Conservation (phyloP, 2,113 vertebrate species). For the Aspiorhynchus laticeps region DNA sequence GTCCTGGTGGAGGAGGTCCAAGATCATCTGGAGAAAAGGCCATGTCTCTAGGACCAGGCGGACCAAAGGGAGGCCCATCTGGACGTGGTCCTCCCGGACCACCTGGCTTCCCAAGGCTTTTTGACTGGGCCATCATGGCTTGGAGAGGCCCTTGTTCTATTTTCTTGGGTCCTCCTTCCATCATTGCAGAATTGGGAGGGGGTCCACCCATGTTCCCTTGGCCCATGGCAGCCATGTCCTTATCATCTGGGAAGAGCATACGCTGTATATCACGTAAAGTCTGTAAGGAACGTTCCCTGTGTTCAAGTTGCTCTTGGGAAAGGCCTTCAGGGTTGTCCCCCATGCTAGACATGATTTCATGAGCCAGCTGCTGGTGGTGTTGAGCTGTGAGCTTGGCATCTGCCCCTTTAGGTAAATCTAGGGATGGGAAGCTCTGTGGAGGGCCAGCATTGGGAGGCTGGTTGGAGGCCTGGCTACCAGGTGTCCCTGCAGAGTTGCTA, state of each 20-base stretch:
- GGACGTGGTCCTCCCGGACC: slow-evolving; percentile 86
- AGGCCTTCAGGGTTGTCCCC: slow-evolving; percentile 95
- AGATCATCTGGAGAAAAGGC: slow-evolving; percentile 95
- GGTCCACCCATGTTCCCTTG: slow-evolving; percentile 78
- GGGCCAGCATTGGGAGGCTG: slow-evolving; percentile 74
- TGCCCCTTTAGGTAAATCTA: slow-evolving; percentile 60
- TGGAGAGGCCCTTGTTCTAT: slow-evolving; percentile 92
- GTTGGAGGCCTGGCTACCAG: slow-evolving; percentile 76
- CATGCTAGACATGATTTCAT: slow-evolving; percentile 85
- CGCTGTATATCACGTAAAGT: slow-evolving; percentile 96
- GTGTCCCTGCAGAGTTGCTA: slow-evolving; percentile 80
- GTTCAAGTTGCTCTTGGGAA: slow-evolving; percentile 97
- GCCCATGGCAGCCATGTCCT: slow-evolving; percentile 78
- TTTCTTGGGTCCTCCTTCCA: slow-evolving; percentile 84
- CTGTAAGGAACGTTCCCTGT: slow-evolving; percentile 94
- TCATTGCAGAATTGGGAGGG: slow-evolving; percentile 79
- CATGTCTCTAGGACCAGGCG: slow-evolving; percentile 93
- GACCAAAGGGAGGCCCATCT: slow-evolving; percentile 89
- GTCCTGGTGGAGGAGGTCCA: slow-evolving; percentile 79
- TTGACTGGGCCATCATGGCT: slow-evolving; percentile 97
- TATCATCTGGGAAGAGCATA: slow-evolving; percentile 98
- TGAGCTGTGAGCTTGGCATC: slow-evolving; percentile 75
- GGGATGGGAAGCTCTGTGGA: slow-evolving; percentile 78
- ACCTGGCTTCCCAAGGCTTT: slow-evolving; percentile 88
- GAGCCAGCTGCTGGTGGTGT: slow-evolving; percentile 83